A percentile compares a stretch with the other conserved stretches of the same genome.
phyloP scores from a whole-genome alignment of 2,888 invertebrate genomes.

The Nemoura dubitans region DNA sequence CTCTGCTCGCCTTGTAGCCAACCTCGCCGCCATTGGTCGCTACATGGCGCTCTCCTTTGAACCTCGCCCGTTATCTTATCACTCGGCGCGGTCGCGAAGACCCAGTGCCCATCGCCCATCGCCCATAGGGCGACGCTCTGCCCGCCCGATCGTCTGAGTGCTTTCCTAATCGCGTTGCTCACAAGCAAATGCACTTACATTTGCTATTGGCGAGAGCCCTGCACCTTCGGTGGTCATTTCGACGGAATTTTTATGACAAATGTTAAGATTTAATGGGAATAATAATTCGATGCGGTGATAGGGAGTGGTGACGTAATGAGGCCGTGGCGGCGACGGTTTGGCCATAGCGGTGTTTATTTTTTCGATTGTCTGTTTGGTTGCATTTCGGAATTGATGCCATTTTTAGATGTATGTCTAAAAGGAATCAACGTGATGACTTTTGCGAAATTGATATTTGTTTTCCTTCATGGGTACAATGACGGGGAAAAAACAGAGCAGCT shows the following conservation, averaged over 20 bases:
- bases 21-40: too few species aligned
- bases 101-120: not conserved
- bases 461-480: too few species aligned
- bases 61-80: not conserved
- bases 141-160: not conserved
- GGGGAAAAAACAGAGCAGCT: too few species aligned
- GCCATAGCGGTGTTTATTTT: not conserved
- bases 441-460: too few species aligned
- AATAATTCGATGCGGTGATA: not conserved
- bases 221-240: not conserved
- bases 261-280: not conserved
- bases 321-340: not conserved
- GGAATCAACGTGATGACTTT: too few species aligned
- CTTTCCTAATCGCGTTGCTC: constrained; percentile 19
- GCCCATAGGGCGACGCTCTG: not conserved
- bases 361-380: not conserved
- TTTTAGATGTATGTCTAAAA: not conserved
- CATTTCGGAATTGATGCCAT: not conserved
- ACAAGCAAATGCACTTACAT: constrained; percentile 8
- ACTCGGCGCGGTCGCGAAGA: not conserved
- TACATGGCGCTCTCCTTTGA: not conserved
- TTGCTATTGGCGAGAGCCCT: not conserved
- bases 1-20: not conserved
- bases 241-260: not conserved
- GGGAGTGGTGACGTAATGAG: not conserved